These are phyloP conservation scores for Agonopterix arenella DNA, from an alignment of 2,888 invertebrate genomes.

Conservation along the genomic window DNA sequence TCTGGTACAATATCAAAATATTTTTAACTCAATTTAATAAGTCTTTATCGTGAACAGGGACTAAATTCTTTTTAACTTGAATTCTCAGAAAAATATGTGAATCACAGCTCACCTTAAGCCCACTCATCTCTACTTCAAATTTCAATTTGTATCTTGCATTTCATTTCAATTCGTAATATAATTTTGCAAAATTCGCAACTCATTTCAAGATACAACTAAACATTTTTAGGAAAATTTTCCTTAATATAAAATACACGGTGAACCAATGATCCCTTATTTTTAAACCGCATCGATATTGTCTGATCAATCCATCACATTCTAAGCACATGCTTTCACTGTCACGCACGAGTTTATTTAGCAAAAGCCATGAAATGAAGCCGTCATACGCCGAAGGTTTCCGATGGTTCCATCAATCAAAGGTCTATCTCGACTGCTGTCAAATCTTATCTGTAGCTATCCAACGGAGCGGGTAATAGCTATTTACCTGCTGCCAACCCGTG, in stretches of 20 bases:
- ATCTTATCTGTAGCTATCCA: slow-evolving; percentile 56
- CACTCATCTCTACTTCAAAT: slow-evolving; percentile 17
- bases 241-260: no score
- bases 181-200: slow-evolving; percentile 6
- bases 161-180: slow-evolving; percentile 7
- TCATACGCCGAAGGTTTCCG: slow-evolving; percentile 37
- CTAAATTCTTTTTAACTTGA: slow-evolving; percentile 20
- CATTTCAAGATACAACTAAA: slow-evolving; percentile 1
- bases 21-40: slow-evolving; percentile 33
- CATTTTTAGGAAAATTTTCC: no score
- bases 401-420: slow-evolving; percentile 60
- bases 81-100: slow-evolving; percentile 12
- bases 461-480: slow-evolving; percentile 72
- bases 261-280: no score
- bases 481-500: slow-evolving; percentile 56
- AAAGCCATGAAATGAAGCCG: slow-evolving; percentile 60
- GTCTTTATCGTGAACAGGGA: slow-evolving; percentile 25
- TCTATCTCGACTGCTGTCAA: slow-evolving; percentile 43
- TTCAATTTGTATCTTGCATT: slow-evolving; percentile 16
- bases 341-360: slow-evolving; percentile 48
- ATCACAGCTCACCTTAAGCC: slow-evolving; percentile 8
- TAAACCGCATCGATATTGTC: no score
- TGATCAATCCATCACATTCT: slow-evolving; percentile 27
- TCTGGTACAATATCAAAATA: no score
- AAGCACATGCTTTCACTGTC: slow-evolving; percentile 19